Evolutionary conservation across 2,888 invertebrate species (phyloP), one percentile per base, ranked within the genome.

Genomic region (Apamea monoglypha): DNA sequence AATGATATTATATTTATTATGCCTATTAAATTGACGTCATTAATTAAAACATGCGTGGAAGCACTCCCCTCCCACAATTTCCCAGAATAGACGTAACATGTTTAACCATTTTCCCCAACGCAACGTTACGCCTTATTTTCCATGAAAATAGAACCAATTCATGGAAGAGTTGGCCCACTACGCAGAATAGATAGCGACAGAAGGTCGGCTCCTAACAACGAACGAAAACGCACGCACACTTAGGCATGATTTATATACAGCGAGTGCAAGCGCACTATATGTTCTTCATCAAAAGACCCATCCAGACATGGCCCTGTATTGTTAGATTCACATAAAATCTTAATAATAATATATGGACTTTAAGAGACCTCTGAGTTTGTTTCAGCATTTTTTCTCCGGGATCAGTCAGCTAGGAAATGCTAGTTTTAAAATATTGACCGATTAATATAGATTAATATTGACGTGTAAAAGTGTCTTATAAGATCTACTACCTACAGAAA

Each of bases 91-190:
- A 5, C 2, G 56, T 69, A 59, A 83, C 50, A 44, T 78, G 68
- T 83, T 40, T 64, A 44, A 18, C 25, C 40, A 78, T 83, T 64
- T 73, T 44, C 40, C 40, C 56, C 32, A 53, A 78, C 18, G 63
- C 40, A 78, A 83, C 32, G 32, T 73, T 64, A 56, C 68, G 50
- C 78, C 50, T 71, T 64, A 64, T 83, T 82, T 83, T 83, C 83
- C 83, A 83, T 77, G 72, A 83, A 83, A 86, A 85, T 72, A 86
- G 67, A 73, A 83, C 32, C 76, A 8, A 73, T 83, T 80, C 59
- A 64, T 61, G 66, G 50, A 67, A 81, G 74, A 72, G 63, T 21
- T 72, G 32, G 29, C 47, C 56, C 2, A 64, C 3, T 56, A 4
- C 36, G 29, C 14, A 47, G 25, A 47, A 56, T 4, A 80, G 1